Base-by-base conservation (phyloP, 2,888 invertebrate genomes). In the Oxycera nigricornis region DNA sequence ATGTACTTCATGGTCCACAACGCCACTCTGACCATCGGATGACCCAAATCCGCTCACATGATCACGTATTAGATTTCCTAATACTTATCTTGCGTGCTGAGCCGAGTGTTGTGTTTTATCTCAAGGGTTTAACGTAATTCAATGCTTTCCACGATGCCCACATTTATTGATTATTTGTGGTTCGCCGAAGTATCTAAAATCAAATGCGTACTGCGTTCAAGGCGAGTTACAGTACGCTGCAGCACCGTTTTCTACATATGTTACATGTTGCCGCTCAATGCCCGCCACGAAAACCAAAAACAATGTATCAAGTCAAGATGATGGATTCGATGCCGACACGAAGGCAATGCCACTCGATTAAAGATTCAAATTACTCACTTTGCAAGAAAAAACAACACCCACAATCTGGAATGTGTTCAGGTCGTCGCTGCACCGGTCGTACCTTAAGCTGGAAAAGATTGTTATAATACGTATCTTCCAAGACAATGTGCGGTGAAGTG, bases 101-200 rank as follows among this genome's bases (percentile, higher is more conserved):
- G 3, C 9, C 2, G 24, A 22, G 52, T 55, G 52, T 55, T 20
- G 24, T 22, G 52, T 55, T 24, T 55, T 55, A 55, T 22, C 52
- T 55, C 52, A 55, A 55, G 52, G 52, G 52, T 55, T 55, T 55
- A 22, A 22, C 52, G 52, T 55, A 55, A 55, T 55, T 55, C 52
- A 17, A 55, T 22, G 52, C 52, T 55, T 2, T 22, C 22, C 20
- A 55, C 3, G 46, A 14, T n/a, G 11, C 52, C 52, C 24, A 55
- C 52, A 55, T n/a, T n/a, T n/a, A 55, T 9, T 55, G 22, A 55
- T n/a, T 55, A 55, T 55, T 55, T 55, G 52, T 55, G 52, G 52
- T 55, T 24, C 24, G 11, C 9, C 20, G 52, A 55, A 22, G 9
- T 55, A 55, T 55, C 3, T 7, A 55, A 55, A 46, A 20, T 55